Evolutionary conservation across 2,797 vertebrate species (phyloP), one percentile per base, ranked within the genome.

Genomic region (Octomys mimax): DNA sequence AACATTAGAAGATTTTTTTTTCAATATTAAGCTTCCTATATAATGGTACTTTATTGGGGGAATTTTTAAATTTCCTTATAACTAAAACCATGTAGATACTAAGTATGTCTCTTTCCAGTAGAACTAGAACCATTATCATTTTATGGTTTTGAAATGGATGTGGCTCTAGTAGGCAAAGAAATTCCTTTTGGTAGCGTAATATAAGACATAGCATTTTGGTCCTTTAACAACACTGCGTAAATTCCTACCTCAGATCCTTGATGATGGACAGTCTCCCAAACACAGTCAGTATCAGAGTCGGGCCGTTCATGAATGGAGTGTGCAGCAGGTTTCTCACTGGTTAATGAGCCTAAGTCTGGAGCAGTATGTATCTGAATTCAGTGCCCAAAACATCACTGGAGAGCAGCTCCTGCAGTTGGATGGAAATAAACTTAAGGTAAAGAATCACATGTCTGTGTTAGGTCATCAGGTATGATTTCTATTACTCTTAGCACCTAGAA

Each of bases 271-370:
- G 96, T 98, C 99, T 88, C 98, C 98, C 0, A 99, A 99, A 97
- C 99, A 99, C 98, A 98, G 98, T 93, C 99, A 98, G 94, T 99
- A 98, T 98, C 99, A 99, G 98, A 99, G 98, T 97, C 98, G 98
- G 89, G 98, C 98, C 87, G 97, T 99, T 52, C 98, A 98, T 0
- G 99, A 99, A 61, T 99, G 99, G 99, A 99, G 98, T 4, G 98
- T 99, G 91, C 99, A 99, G 98, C 99, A 99, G 96, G 99, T 99
- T 95, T 99, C 99, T 59, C 99, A 98, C 98, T 99, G 99, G 99
- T 98, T 99, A 59, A 98, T 98, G 98, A 99, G 99, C 96, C 98
- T 99, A 91, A 99, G 98, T 98, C 98, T 99, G 97, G 99, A 99
- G 92, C 99, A 99, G 73, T 99, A 99, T 84, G 99, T 99, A 97